Conservation (phyloP, 2,888 invertebrate genomes). For the Dynastes maya region DNA sequence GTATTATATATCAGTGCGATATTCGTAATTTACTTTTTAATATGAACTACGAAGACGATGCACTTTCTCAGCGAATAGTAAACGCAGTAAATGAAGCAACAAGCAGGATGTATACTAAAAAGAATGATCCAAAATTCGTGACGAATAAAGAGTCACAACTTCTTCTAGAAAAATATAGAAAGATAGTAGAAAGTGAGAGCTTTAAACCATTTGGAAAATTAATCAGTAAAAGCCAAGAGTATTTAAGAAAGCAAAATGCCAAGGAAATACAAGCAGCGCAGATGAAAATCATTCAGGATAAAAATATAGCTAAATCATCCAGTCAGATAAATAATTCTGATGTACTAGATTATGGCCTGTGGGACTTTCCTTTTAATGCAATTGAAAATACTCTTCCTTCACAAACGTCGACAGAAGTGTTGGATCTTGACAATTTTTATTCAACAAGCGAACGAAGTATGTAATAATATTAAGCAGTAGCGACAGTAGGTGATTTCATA, state of each 20-base stretch:
- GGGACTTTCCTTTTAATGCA: background rate
- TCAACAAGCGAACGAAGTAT: too few species aligned
- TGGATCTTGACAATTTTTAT: background rate
- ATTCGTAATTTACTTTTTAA: conserved; percentile 65
- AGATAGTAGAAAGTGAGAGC: background rate
- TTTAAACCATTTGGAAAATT: background rate
- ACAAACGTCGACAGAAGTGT: background rate
- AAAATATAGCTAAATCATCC: background rate
- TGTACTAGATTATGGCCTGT: background rate
- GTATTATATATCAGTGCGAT: conserved; percentile 63
- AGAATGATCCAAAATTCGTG: conserved; percentile 53
- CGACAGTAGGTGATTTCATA: too few species aligned
- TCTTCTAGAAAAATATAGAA: background rate
- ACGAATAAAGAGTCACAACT: background rate
- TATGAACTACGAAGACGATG: conserved; percentile 62
- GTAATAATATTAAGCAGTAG: too few species aligned
- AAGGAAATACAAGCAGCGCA: background rate
- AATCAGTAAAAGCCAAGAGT: background rate
- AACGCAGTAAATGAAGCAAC: conserved; percentile 62
- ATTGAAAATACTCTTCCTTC: background rate
- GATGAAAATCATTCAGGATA: background rate
- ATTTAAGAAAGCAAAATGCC: background rate
- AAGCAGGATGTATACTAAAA: conserved; percentile 55
- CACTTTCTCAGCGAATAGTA: conserved; percentile 60
- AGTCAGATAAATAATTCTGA: background rate